Conservation (phyloP, 1,140 invertebrate genomes). For the Arion vulgaris region DNA sequence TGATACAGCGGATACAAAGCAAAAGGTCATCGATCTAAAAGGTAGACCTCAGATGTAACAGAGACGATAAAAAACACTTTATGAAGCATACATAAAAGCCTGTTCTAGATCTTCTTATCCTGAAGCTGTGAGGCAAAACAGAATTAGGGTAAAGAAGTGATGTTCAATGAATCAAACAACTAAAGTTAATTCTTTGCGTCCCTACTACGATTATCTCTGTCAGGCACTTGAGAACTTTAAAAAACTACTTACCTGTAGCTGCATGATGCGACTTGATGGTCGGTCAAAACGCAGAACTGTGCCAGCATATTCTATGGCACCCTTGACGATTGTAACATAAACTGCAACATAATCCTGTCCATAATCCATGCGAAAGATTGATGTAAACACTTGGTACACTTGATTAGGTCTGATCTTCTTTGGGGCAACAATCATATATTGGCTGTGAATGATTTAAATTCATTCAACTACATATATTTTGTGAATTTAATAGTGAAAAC, state of each 20-base stretch:
- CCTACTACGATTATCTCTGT: too few relatives aligned
- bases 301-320: constrained; percentile 55
- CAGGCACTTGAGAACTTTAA: not conserved
- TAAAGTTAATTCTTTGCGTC: too few relatives aligned
- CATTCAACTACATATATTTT: not conserved
- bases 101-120: too few relatives aligned
- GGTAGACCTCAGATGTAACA: too few relatives aligned
- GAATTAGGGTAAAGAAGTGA: too few relatives aligned
- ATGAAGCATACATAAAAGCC: too few relatives aligned
- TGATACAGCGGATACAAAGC: too few relatives aligned
- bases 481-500: too few relatives aligned
- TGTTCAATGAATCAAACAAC: too few relatives aligned
- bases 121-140: too few relatives aligned
- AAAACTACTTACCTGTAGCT: constrained; percentile 57
- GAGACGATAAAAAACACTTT: too few relatives aligned
- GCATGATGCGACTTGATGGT: constrained; percentile 63
- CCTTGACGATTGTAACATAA: constrained; percentile 60
- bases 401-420: constrained; percentile 63
- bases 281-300: constrained; percentile 60
- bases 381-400: constrained; percentile 63
- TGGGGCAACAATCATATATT: constrained; percentile 67
- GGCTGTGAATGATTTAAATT: constrained; percentile 47
- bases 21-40: too few relatives aligned
- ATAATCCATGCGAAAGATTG: constrained; percentile 66
- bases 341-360: constrained; percentile 49